Evolutionary conservation across 2,797 vertebrate genomes (phyloP), one percentile per base, ranked within the genome.

Genomic region (Cuniculus paca): DNA sequence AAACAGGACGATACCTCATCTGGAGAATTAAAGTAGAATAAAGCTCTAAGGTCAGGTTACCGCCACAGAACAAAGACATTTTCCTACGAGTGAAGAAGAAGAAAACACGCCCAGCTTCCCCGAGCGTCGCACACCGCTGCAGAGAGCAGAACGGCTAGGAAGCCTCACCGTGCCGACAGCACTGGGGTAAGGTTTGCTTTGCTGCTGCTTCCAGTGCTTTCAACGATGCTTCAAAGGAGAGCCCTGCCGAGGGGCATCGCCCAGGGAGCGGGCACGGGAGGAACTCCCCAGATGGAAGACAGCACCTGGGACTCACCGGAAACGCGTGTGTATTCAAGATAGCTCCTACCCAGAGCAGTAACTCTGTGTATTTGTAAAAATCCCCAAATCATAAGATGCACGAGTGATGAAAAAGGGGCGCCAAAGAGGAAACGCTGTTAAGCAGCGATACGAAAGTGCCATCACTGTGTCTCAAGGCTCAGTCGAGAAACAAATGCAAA

Each of bases 161-260:
- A 97, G 96, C 86, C 77, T 42, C 22, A 96, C 90, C 90, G 97
- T 88, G 90, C 92, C 93, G 61, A 54, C 86, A 81, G 79, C 98
- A 90, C 48, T 60, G 72, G 81, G 93, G 90, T 90, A 9, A 95
- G 91, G 96, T 91, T 87, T 39, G 90, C 28, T 94, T 86, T 93
- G 94, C 95, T 97, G 52, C 60, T 77, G 28, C 97, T 98, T 96
- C 26, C 97, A 97, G 77, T 93, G 96, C 16, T 7, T 96, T 98
- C 92, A 97, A 96, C 97, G 97, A 91, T 48, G 95, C 95, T 91
- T 95, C 95, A 75, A 80, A 94, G 24, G 85, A 96, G 95, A 88
- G 87, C 81, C 92, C 95, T n/a, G 65, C 98, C 98, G 98, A 98
- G 95, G 96, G 98, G 96, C 97, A 97, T 95, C 22, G 2, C 98